Conservation (phyloP, 2,797 vertebrate genomes). For the Manis crassicaudata region DNA sequence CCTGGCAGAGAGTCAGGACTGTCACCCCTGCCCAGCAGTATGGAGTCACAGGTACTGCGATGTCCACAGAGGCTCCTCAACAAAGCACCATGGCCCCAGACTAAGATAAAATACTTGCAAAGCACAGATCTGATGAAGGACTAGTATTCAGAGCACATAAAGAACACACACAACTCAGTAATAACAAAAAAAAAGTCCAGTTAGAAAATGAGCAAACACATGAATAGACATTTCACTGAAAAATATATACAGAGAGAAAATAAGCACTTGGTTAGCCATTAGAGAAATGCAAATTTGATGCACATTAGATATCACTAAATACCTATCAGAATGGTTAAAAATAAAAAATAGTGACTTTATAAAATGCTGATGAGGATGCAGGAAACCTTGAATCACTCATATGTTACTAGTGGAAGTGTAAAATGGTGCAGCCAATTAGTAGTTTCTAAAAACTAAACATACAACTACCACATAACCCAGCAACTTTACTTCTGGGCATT, state of each 20-base stretch:
- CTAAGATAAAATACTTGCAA: background rate
- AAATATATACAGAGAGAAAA: background rate
- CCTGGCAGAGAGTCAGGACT: background rate
- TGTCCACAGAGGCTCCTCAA: background rate
- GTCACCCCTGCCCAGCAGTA: background rate
- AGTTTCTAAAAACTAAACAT: background rate
- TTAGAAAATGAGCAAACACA: background rate
- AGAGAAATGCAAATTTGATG: no score
- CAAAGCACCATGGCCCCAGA: background rate
- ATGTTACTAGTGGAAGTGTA: background rate
- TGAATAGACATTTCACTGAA: background rate
- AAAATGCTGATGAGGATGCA: background rate
- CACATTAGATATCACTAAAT: background rate
- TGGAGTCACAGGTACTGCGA: background rate
- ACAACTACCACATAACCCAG: background rate
- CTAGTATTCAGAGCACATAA: background rate
- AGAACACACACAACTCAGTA: background rate
- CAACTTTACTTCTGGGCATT: background rate
- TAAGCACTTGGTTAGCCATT: background rate
- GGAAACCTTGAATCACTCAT: background rate
- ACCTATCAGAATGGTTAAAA: background rate
- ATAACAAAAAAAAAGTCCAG: background rate
- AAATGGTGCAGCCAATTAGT: no score
- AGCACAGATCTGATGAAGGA: no score
- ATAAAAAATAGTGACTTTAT: background rate